phyloP scores from a whole-genome alignment of 92 coral and sea anemone genomes.

The Montipora capitata region DNA sequence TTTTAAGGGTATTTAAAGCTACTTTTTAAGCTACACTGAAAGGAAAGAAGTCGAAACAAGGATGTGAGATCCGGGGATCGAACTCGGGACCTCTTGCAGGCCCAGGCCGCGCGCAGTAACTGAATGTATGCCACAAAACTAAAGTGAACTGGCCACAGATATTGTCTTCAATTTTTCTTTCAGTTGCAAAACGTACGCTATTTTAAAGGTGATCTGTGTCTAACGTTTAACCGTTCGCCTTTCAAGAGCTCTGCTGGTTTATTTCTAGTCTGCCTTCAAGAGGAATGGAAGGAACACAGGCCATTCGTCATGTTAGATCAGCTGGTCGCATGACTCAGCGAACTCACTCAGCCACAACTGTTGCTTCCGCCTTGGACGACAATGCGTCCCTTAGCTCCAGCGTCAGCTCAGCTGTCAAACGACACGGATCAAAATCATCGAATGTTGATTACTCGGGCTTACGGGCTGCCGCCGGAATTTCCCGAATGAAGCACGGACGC shows the following conservation, averaged over 20 bases:
- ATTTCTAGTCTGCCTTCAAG: too few species aligned
- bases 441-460: constrained; percentile 74
- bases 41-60: too few species aligned
- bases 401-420: constrained; percentile 40
- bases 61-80: too few species aligned
- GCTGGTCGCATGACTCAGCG: constrained; percentile 77
- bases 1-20: too few species aligned
- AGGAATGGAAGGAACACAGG: constrained; percentile 20
- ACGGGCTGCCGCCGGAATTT: constrained; percentile 84
- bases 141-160: background rate
- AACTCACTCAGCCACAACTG: constrained; percentile 68
- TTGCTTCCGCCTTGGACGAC: constrained; percentile 74
- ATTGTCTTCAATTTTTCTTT: too few species aligned
- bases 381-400: constrained; percentile 78
- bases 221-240: too few species aligned
- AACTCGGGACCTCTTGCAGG: too few species aligned
- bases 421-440: constrained; percentile 63
- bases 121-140: background rate
- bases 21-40: too few species aligned
- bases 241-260: too few species aligned
- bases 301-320: constrained; percentile 62
- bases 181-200: too few species aligned
- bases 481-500: constrained; percentile 87
- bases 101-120: too few species aligned
- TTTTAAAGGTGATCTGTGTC: too few species aligned